Evolutionary conservation across 2,797 vertebrate genomes (phyloP).

Genomic region (Phoxinus dragarum): DNA sequence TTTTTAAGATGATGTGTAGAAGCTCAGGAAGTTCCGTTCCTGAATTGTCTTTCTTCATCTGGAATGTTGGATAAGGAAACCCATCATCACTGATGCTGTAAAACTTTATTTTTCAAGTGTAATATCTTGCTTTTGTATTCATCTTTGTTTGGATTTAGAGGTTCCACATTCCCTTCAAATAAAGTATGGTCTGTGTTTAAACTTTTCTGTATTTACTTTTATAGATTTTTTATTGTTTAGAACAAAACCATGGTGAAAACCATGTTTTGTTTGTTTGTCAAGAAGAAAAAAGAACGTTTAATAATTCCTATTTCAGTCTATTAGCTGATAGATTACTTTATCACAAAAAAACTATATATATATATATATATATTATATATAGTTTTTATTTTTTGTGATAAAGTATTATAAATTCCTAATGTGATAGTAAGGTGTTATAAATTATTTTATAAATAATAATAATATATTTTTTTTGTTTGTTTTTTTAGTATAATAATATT

Average conservation of each 20-base stretch:
- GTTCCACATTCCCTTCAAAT: neutral
- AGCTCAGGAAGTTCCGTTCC: neutral
- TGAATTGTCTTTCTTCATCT: neutral
- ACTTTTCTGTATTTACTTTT: neutral
- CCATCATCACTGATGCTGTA: neutral
- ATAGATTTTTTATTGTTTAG: neutral
- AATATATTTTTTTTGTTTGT: too few relatives aligned
- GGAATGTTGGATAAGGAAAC: neutral
- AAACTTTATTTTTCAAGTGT: neutral
- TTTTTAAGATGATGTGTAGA: neutral
- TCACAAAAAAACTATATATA: neutral
- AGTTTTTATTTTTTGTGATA: too few relatives aligned
- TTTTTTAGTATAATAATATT: too few relatives aligned
- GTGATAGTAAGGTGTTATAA: too few relatives aligned
- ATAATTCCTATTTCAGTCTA: neutral
- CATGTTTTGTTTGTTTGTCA: neutral
- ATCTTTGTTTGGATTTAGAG: neutral
- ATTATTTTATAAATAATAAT: too few relatives aligned
- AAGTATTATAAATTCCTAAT: too few relatives aligned
- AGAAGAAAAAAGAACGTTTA: neutral
- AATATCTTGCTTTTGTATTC: neutral
- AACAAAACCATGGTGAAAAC: neutral
- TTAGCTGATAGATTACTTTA: neutral
- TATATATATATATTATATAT: too few relatives aligned
- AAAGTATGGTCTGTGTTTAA: slow-evolving; percentile 4